These are phyloP conservation scores for Isoperla grammatica DNA, from an alignment of 2,888 invertebrate species.

Conservation along the genomic window DNA sequence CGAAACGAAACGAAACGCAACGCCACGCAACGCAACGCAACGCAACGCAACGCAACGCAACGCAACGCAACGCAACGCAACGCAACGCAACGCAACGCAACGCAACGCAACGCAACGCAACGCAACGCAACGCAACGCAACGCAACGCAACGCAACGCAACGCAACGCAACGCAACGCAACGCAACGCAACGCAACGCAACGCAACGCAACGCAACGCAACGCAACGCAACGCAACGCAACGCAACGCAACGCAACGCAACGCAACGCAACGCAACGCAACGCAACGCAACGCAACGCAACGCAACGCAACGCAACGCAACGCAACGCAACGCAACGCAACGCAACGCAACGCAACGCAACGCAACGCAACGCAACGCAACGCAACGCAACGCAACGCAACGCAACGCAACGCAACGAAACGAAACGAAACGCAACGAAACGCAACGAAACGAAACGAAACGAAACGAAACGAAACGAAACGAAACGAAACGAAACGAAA, in stretches of 20 bases:
- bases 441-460: no score
- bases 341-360: slow-evolving; percentile 2
- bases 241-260: background rate
- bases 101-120: background rate
- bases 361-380: slow-evolving; percentile 3
- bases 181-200: background rate
- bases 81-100: background rate
- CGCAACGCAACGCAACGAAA: background rate
- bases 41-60: background rate
- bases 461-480: no score
- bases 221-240: background rate
- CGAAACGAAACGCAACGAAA: no score
- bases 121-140: background rate
- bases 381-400: slow-evolving; percentile 3
- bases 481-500: no score
- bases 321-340: background rate
- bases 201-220: background rate
- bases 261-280: background rate
- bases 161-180: background rate
- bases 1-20: no score
- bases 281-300: background rate
- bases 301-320: background rate
- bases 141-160: background rate
- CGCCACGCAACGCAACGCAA: background rate
- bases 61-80: background rate